Percentiles rank a stretch among this genome's conserved stretches.
Conservation (phyloP, 30 jellyfish, hydroid and myxozoan species). For the Sanderia malayensis region DNA sequence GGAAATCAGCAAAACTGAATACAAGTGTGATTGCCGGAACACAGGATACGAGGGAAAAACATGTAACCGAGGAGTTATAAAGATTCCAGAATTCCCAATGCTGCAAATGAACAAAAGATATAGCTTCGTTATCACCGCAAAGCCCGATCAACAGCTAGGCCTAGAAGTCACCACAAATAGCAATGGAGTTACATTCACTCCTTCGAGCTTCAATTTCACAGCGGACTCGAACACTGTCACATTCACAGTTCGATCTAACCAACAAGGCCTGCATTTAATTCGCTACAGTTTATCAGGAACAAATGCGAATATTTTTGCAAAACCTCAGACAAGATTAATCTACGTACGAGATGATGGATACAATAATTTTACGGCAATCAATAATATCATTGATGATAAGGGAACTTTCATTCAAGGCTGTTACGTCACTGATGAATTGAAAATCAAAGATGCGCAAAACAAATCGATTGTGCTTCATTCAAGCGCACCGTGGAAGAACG, state of each 20-base stretch:
- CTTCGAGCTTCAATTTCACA: constrained; percentile 28
- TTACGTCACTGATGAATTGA: background rate
- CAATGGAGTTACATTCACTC: background rate
- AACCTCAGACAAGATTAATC: constrained; percentile 25
- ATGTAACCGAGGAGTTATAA: constrained; percentile 46
- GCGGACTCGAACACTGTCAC: background rate
- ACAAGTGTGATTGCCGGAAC: constrained; percentile 35
- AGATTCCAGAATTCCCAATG: constrained; percentile 37
- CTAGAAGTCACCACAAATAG: constrained; percentile 10
- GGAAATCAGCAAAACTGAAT: background rate
- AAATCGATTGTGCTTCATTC: constrained; percentile 6
- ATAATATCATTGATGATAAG: constrained; percentile 9
- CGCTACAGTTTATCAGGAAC: constrained; percentile 15
- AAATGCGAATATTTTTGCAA: constrained; percentile 22
- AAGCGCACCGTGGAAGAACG: constrained; percentile 43
- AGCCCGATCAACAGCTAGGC: constrained; percentile 28
- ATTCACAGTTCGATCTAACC: constrained; percentile 14
- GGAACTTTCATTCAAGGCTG: constrained; percentile 46
- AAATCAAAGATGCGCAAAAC: background rate
- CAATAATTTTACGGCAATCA: background rate
- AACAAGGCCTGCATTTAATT: constrained; percentile 22
- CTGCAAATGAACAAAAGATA: background rate
- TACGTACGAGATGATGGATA: background rate
- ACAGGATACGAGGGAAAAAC: constrained; percentile 53
- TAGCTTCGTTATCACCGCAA: constrained; percentile 36